These are phyloP conservation scores for Diplazon laetatorius DNA, from an alignment of 2,888 invertebrate genomes.

Conservation along the genomic window DNA sequence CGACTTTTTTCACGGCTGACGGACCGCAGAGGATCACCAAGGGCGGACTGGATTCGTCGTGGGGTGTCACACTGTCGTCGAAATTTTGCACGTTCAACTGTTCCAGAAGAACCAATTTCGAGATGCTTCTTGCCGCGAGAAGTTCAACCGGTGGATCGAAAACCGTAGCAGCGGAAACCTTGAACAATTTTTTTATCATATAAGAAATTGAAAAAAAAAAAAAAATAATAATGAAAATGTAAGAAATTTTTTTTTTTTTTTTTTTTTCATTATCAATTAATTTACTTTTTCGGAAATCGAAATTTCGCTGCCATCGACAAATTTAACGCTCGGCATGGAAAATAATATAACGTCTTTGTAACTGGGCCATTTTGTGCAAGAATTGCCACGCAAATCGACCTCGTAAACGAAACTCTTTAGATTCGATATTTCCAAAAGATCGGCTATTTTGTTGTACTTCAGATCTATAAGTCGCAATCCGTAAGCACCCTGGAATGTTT, in stretches of 20 bases:
- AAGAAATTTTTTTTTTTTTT: background rate
- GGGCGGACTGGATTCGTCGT: constrained; percentile 78
- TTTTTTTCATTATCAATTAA: background rate
- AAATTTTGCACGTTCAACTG: constrained; percentile 78
- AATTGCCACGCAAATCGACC: constrained; percentile 79
- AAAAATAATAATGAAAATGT: background rate
- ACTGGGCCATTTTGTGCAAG: constrained; percentile 76
- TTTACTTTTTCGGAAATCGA: constrained; percentile 75
- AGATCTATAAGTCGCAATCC: constrained; percentile 79
- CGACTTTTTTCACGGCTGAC: constrained; percentile 77
- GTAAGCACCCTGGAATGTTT: constrained; percentile 68
- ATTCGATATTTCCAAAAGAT: constrained; percentile 80
- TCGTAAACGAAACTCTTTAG: constrained; percentile 76
- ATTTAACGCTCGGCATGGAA: constrained; percentile 76
- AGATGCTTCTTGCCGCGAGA: constrained; percentile 74
- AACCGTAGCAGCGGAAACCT: constrained; percentile 75
- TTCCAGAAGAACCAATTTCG: constrained; percentile 77
- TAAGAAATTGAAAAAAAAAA: background rate
- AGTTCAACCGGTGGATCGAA: constrained; percentile 76
- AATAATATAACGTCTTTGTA: constrained; percentile 79
- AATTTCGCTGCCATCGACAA: constrained; percentile 79
- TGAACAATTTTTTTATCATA: background rate
- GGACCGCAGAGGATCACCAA: constrained; percentile 82
- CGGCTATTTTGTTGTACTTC: constrained; percentile 77
- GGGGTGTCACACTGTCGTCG: constrained; percentile 77